A percentile compares a stretch with the other conserved stretches of the same genome.
These are phyloP conservation scores for Leptodactylus fallax DNA, from an alignment of 2,797 vertebrate species.

Conservation along the genomic window DNA sequence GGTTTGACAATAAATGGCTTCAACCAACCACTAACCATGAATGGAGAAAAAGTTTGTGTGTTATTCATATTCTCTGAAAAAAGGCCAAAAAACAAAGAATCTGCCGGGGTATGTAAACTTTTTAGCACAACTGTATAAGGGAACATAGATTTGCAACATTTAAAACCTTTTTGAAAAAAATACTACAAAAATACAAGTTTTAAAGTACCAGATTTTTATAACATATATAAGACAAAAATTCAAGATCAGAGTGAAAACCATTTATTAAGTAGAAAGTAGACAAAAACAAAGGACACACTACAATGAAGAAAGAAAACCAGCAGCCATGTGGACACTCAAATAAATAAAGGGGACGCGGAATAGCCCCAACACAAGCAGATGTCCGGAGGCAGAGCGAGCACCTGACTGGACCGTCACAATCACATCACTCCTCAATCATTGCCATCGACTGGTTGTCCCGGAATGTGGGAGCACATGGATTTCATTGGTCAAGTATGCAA, in stretches of 20 bases:
- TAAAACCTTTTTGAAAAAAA: no score
- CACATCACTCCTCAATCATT: neutral
- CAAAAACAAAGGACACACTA: neutral
- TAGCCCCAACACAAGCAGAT: neutral
- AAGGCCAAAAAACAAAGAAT: no score
- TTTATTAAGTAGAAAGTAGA: slow-evolving; percentile 54
- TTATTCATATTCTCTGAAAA: no score
- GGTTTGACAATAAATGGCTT: no score
- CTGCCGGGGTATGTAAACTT: no score
- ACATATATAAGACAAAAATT: no score
- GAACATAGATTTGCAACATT: no score
- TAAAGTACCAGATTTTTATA: no score
- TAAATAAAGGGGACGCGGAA: neutral
- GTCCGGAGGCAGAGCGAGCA: neutral
- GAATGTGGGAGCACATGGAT: neutral
- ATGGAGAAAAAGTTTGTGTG: no score
- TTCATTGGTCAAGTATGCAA: neutral
- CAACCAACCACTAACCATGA: no score
- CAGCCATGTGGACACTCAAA: slow-evolving; percentile 26
- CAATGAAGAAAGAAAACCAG: slow-evolving; percentile 8
- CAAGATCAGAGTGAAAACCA: neutral
- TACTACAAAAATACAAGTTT: no score
- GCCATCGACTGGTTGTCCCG: neutral
- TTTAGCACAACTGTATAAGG: no score
- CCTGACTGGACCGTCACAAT: neutral